These are phyloP conservation scores for Dyspetes luteomarginatus DNA, from an alignment of 2,888 invertebrate genomes.

Conservation along the genomic window DNA sequence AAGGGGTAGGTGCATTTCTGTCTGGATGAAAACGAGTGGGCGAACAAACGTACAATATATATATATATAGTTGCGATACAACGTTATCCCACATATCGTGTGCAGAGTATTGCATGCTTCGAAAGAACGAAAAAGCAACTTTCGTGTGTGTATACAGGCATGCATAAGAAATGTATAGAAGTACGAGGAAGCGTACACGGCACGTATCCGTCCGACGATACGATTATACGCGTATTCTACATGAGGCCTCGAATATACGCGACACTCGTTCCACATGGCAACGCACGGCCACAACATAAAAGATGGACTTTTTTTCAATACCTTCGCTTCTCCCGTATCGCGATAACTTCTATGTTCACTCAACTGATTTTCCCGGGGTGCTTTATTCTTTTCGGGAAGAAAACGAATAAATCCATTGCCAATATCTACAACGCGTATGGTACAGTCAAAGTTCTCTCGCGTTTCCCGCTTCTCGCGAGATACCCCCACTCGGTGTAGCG, in stretches of 20 bases:
- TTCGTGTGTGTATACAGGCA: no score
- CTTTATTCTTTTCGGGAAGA: not conserved
- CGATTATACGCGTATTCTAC: not conserved
- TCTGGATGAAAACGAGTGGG: not conserved
- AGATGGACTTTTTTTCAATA: not conserved
- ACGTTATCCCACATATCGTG: not conserved
- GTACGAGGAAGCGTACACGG: not conserved
- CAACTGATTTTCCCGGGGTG: not conserved
- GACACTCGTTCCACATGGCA: constrained; percentile 4
- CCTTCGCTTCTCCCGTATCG: not conserved
- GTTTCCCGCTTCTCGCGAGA: no score
- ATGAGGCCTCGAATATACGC: not conserved
- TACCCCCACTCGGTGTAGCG: no score
- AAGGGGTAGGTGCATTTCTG: not conserved
- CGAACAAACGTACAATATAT: not conserved
- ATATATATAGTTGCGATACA: not conserved
- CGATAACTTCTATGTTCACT: constrained; percentile 8
- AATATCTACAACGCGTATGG: no score
- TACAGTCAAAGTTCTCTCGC: not conserved
- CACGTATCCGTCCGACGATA: constrained; percentile 16
- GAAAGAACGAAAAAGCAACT: constrained; percentile 4
- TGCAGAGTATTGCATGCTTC: not conserved
- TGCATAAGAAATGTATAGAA: not conserved
- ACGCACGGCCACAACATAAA: not conserved
- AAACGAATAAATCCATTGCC: not conserved